Conservation (phyloP, 2,113 vertebrate species). For the Tautogolabrus adspersus region DNA sequence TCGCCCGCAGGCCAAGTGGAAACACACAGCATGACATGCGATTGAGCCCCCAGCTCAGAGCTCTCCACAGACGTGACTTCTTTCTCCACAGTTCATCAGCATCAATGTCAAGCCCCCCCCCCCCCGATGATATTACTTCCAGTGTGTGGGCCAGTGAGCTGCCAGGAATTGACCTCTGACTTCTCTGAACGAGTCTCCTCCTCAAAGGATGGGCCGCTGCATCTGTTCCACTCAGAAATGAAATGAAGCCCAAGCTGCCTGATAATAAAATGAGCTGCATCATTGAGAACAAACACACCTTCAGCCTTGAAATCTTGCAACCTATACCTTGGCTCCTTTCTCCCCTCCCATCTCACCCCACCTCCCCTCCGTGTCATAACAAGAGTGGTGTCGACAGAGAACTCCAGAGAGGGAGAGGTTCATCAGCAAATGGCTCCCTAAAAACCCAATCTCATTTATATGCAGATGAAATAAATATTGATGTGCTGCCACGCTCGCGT, state of each 20-base stretch:
- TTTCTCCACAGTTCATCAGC: constrained; percentile 61
- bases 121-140: constrained; percentile 47
- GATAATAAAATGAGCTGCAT: constrained; percentile 20
- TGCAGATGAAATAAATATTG: constrained; percentile 86
- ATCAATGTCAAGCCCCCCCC: constrained; percentile 63
- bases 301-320: constrained; percentile 32
- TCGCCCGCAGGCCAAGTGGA: constrained; percentile 32
- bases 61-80: constrained; percentile 43
- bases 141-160: constrained; percentile 52
- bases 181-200: constrained; percentile 31
- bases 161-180: constrained; percentile 56
- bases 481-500: constrained; percentile 61
- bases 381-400: constrained; percentile 35
- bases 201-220: background rate
- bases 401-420: constrained; percentile 56
- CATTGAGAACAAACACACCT: constrained; percentile 37
- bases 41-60: constrained; percentile 42
- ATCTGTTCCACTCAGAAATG: constrained; percentile 23
- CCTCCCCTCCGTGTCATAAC: constrained; percentile 49
- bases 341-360: background rate
- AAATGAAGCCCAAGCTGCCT: constrained; percentile 29
- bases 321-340: constrained; percentile 1
- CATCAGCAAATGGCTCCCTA: constrained; percentile 76
- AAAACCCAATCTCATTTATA: constrained; percentile 79
- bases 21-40: constrained; percentile 53